These are phyloP conservation scores for Threskiornis aethiopicus DNA, from an alignment of 2,797 vertebrate species.

Conservation along the genomic window DNA sequence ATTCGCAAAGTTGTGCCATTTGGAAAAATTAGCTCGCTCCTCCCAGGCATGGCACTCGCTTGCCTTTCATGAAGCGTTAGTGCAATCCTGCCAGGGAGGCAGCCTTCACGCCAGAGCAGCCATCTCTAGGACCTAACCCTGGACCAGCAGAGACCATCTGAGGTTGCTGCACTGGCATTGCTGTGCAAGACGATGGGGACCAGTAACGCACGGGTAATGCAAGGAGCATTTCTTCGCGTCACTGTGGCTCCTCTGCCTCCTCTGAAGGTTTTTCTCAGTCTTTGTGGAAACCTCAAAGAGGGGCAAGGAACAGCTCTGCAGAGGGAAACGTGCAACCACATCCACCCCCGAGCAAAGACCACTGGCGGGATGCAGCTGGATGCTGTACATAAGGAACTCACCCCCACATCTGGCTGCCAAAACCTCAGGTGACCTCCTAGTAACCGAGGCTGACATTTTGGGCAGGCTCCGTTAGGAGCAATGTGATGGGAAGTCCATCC, in stretches of 20 bases:
- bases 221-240: rapidly evolving
- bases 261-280: background rate
- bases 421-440: background rate
- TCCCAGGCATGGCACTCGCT: background rate
- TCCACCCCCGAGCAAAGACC: rapidly evolving
- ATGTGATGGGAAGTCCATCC: background rate
- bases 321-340: rapidly evolving
- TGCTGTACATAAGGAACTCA: background rate
- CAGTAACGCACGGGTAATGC: rapidly evolving
- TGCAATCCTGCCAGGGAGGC: background rate
- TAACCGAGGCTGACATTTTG: background rate
- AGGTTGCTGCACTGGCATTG: background rate
- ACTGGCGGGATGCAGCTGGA: background rate
- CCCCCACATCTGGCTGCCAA: background rate
- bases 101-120: background rate
- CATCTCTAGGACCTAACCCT: background rate
- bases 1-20: background rate
- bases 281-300: rapidly evolving
- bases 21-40: background rate
- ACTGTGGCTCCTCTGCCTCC: background rate
- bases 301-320: background rate
- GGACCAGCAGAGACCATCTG: background rate
- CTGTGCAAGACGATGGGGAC: background rate
- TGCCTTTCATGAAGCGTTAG: rapidly evolving
- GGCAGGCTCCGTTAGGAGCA: background rate